These are phyloP conservation scores for Syrrhaptes paradoxus DNA, from an alignment of 2,113 vertebrate genomes.

Conservation along the genomic window DNA sequence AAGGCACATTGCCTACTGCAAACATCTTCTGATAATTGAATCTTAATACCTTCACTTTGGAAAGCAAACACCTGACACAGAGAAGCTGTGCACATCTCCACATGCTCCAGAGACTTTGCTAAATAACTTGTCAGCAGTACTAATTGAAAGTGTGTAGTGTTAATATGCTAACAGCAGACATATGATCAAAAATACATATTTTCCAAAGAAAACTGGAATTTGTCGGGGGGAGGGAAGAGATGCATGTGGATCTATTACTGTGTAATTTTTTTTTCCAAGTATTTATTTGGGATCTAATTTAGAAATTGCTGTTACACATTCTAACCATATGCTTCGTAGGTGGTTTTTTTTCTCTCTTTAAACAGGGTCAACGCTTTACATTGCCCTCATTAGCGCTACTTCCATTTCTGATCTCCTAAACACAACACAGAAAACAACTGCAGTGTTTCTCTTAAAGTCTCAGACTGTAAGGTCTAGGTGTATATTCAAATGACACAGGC, in stretches of 20 bases:
- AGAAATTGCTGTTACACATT: not conserved
- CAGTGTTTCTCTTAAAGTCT: not conserved
- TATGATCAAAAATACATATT: not conserved
- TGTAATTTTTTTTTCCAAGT: not conserved
- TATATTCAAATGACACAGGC: not conserved
- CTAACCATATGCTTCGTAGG: not conserved
- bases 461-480: not conserved
- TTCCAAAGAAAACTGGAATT: not conserved
- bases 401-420: not conserved
- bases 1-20: not conserved
- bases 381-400: not conserved
- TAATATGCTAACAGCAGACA: not conserved
- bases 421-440: not conserved
- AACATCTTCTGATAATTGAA: not conserved
- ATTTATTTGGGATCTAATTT: not conserved
- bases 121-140: constrained; percentile 23
- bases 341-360: not conserved
- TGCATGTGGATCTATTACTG: not conserved
- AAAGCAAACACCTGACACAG: constrained; percentile 27
- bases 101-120: constrained; percentile 24
- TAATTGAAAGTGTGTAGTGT: not conserved
- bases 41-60: not conserved
- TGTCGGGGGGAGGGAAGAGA: not conserved
- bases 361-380: not conserved
- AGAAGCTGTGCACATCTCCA: not conserved